Evolutionary conservation across 92 coral and sea anemone genomes (phyloP).

Genomic region (Metridium senile): DNA sequence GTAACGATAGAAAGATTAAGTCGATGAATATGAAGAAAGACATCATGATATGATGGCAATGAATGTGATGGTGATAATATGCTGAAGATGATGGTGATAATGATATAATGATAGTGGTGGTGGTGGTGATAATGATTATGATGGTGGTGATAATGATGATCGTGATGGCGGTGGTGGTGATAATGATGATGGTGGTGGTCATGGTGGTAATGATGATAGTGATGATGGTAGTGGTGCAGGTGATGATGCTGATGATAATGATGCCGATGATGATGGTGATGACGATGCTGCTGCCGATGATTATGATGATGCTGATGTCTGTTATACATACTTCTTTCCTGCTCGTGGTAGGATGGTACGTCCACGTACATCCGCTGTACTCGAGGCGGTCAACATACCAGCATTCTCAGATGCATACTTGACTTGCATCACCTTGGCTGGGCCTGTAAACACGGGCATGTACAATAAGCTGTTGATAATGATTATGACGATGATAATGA

Average conservation of each 20-base stretch:
- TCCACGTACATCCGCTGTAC: conserved; percentile 83
- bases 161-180: neutral
- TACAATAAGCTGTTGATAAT: neutral
- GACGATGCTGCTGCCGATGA: neutral
- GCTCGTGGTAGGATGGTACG: conserved; percentile 81
- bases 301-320: neutral
- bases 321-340: conserved; percentile 46
- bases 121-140: neutral
- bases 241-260: neutral
- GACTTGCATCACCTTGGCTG: conserved; percentile 50
- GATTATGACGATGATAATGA: too few species aligned
- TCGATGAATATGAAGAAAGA: neutral
- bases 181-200: neutral
- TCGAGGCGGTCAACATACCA: conserved; percentile 66
- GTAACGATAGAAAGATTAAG: conserved; percentile 8
- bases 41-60: neutral
- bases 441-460: conserved; percentile 42
- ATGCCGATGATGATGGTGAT: neutral
- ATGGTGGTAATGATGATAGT: neutral
- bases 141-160: neutral
- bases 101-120: neutral
- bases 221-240: neutral
- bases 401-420: conserved; percentile 62
- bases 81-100: neutral
- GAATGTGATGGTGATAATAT: neutral